phyloP scores from a whole-genome alignment of 2,113 vertebrate genomes.

The Mesitornis unicolor region DNA sequence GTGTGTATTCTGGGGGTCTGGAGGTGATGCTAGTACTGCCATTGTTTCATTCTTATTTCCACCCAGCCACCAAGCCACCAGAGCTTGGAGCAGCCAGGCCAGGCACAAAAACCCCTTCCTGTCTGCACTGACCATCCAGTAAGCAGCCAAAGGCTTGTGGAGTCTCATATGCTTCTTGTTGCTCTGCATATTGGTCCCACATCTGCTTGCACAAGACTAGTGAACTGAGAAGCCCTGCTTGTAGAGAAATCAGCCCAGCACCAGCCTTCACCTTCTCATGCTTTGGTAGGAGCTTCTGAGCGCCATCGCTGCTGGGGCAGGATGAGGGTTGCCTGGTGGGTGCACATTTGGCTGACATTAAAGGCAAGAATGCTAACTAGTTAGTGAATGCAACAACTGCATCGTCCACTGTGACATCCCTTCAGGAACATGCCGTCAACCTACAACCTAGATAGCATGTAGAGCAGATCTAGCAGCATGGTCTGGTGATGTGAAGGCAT shows the following conservation, averaged over 20 bases:
- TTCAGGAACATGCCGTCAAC: not conserved
- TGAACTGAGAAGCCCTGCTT: not conserved
- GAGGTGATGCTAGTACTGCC: not conserved
- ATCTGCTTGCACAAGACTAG: not conserved
- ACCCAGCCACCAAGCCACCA: not conserved
- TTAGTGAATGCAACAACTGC: not conserved
- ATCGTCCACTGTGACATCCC: rapidly evolving
- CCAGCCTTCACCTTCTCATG: not conserved
- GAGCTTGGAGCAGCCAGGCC: not conserved
- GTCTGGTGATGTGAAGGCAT: rapidly evolving
- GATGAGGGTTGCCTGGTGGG: rapidly evolving
- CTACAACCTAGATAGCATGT: rapidly evolving
- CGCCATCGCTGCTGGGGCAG: not conserved
- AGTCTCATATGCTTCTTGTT: rapidly evolving
- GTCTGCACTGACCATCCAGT: not conserved
- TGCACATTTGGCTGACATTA: not conserved
- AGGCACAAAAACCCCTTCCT: not conserved
- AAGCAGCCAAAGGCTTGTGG: not conserved
- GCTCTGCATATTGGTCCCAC: not conserved
- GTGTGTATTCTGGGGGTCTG: rapidly evolving
- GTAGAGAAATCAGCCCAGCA: rapidly evolving
- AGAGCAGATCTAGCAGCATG: rapidly evolving
- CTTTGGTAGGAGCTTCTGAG: not conserved
- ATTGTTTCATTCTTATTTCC: not conserved
- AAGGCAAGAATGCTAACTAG: not conserved